A percentile compares a stretch with the other conserved stretches of the same genome.
phyloP scores from a whole-genome alignment of 2,113 vertebrate species.

The Sinocyclocheilus anophthalmus region DNA sequence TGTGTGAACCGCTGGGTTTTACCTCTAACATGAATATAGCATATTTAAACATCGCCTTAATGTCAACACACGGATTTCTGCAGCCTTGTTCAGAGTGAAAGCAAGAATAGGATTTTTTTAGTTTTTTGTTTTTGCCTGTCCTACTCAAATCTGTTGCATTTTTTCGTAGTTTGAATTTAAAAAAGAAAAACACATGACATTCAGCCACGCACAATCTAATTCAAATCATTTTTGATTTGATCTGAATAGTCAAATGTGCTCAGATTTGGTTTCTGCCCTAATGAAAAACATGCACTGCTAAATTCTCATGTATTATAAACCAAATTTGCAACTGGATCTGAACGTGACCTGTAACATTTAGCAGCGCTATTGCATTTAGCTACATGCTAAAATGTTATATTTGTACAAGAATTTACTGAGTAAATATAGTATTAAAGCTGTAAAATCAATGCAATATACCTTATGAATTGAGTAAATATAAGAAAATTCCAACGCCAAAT shows the following conservation, averaged over 20 bases:
- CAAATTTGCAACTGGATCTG: not conserved
- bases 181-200: not conserved
- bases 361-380: too few species aligned
- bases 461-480: too few species aligned
- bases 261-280: not conserved
- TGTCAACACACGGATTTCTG: constrained; percentile 4
- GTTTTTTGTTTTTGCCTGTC: too few species aligned
- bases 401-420: too few species aligned
- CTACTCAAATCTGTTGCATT: not conserved
- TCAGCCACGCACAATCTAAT: not conserved
- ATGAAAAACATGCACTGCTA: not conserved
- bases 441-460: too few species aligned
- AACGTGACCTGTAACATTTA: too few species aligned
- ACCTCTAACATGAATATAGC: constrained; percentile 16
- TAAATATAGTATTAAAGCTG: too few species aligned
- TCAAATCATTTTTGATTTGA: not conserved
- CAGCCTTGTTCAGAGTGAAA: not conserved
- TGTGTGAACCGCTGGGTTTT: constrained; percentile 35
- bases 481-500: too few species aligned
- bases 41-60: constrained; percentile 6
- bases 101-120: not conserved
- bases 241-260: not conserved
- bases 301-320: not conserved
- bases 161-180: not conserved
- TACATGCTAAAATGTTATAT: too few species aligned